Evolutionary conservation across 2,888 invertebrate genomes (phyloP).

Genomic region (Nemapogon koenigi): DNA sequence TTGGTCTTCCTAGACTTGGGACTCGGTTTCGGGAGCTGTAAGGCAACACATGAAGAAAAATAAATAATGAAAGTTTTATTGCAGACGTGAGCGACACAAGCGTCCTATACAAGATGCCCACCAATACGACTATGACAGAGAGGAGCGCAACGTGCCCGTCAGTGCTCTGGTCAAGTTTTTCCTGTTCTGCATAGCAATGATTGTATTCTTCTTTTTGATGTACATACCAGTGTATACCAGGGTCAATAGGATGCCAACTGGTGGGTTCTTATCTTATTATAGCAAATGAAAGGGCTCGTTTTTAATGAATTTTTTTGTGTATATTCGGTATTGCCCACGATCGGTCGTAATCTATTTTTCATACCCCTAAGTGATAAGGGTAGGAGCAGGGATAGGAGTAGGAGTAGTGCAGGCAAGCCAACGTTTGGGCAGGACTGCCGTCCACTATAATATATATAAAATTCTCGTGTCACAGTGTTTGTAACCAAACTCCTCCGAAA

Average conservation of each 20-base stretch:
- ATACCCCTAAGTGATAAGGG: too few species aligned
- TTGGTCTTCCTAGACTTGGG: too few species aligned
- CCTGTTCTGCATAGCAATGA: slow-evolving; percentile 47
- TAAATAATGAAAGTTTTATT: slow-evolving; percentile 7
- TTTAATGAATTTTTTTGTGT: too few species aligned
- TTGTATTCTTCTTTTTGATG: slow-evolving; percentile 46
- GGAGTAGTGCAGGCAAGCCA: too few species aligned
- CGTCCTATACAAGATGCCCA: slow-evolving; percentile 24
- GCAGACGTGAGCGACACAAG: slow-evolving; percentile 27
- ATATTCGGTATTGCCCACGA: too few species aligned
- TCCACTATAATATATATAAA: too few species aligned
- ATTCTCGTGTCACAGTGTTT: too few species aligned
- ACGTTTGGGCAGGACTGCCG: too few species aligned
- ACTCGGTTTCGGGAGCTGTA: background rate
- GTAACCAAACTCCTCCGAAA: too few species aligned
- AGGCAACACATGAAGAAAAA: background rate
- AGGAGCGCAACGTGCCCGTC: slow-evolving; percentile 21
- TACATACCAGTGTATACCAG: slow-evolving; percentile 55
- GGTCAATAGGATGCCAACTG: slow-evolving; percentile 31
- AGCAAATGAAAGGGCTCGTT: background rate
- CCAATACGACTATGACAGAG: slow-evolving; percentile 25
- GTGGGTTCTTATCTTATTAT: slow-evolving; percentile 15
- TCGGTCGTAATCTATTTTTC: too few species aligned
- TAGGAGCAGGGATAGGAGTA: too few species aligned
- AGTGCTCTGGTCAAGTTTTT: slow-evolving; percentile 43